phyloP scores from a whole-genome alignment of 1,140 invertebrate species.

The Trichoplusia ni region DNA sequence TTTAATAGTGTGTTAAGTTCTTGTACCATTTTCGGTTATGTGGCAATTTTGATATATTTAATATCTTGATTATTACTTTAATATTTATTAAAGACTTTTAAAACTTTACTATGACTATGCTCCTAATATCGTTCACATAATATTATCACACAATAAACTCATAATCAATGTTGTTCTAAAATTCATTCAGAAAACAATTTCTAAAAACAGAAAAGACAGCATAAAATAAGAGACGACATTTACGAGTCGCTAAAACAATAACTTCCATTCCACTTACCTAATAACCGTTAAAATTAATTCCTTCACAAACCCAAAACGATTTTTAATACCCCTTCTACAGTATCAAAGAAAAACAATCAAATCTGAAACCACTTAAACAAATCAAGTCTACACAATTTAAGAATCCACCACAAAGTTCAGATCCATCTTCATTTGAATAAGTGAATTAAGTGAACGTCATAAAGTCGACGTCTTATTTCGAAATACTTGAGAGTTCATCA shows the following conservation, averaged over 20 bases:
- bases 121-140: too few species aligned
- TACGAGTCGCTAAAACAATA: too few species aligned
- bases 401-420: constrained; percentile 27
- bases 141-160: too few species aligned
- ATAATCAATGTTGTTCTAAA: too few species aligned
- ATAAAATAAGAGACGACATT: too few species aligned
- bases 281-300: neutral
- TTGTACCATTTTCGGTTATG: too few species aligned
- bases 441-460: constrained; percentile 33
- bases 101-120: too few species aligned
- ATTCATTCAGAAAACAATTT: neutral
- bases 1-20: too few species aligned
- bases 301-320: neutral
- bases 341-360: constrained; percentile 25
- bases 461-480: constrained; percentile 31
- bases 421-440: constrained; percentile 35
- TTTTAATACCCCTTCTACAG: neutral
- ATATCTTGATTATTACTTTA: too few species aligned
- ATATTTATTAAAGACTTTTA: too few species aligned
- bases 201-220: neutral
- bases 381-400: constrained; percentile 29
- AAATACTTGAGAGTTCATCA: constrained; percentile 33
- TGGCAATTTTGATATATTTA: too few species aligned
- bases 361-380: constrained; percentile 25
- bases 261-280: neutral